Conservation (phyloP, 2,888 invertebrate species). For the Orchestes rusci region DNA sequence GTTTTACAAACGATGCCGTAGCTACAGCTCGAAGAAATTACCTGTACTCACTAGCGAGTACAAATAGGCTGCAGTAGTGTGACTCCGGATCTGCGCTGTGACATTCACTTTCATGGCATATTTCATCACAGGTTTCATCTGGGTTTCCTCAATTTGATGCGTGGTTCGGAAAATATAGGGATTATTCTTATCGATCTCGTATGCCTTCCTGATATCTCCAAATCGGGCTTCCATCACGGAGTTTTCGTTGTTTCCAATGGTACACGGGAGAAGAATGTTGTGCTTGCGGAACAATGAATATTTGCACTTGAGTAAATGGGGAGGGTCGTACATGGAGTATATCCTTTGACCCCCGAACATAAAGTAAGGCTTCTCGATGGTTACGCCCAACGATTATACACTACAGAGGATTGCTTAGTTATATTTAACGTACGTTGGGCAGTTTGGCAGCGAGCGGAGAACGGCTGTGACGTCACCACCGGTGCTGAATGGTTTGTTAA, state of each 20-base stretch:
- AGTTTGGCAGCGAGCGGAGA: no score
- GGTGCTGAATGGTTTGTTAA: no score
- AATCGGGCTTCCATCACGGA: constrained; percentile 10
- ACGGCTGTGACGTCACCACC: no score
- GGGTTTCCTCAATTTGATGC: constrained; percentile 19
- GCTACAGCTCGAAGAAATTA: constrained; percentile 13
- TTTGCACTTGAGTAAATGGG: constrained; percentile 12
- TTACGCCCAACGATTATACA: no score
- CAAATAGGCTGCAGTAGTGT: constrained; percentile 17
- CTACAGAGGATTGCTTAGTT: no score
- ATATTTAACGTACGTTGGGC: no score
- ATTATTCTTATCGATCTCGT: constrained; percentile 15
- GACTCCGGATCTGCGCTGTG: no score
- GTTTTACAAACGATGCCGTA: constrained; percentile 23
- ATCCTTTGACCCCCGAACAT: not conserved
- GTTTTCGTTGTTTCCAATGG: not conserved
- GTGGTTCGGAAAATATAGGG: constrained; percentile 17
- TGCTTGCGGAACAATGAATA: constrained; percentile 19
- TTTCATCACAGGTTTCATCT: constrained; percentile 25
- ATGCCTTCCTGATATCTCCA: constrained; percentile 13
- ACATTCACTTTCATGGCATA: constrained; percentile 29
- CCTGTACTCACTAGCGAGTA: constrained; percentile 15
- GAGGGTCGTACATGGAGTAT: constrained; percentile 10
- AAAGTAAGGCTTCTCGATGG: constrained; percentile 5
- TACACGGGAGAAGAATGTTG: constrained; percentile 19